Evolutionary conservation across 1,140 invertebrate species (phyloP).

Genomic region (Drosophila serrata): DNA sequence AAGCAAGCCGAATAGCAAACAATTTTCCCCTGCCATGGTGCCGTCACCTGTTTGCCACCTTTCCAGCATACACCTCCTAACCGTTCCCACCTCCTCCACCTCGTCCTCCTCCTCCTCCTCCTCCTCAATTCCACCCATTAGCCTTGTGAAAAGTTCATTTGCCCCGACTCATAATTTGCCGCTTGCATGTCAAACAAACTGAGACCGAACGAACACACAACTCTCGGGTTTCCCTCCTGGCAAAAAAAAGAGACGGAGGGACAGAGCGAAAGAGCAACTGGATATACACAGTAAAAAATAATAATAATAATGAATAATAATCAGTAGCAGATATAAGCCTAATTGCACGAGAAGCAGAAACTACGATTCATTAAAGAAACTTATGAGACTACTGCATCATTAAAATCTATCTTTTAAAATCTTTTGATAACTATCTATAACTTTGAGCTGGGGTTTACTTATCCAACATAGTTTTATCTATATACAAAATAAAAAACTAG

Average conservation of each 20-base stretch:
- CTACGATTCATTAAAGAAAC: not conserved
- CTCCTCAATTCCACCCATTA: constrained; percentile 48
- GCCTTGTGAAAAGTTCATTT: constrained; percentile 83
- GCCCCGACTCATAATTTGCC: constrained; percentile 77
- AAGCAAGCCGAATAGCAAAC: constrained; percentile 54
- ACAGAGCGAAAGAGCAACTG: constrained; percentile 9
- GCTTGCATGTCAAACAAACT: constrained; percentile 76
- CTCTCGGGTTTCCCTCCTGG: constrained; percentile 64
- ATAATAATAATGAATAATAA: not conserved
- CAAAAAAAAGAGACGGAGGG: constrained; percentile 4
- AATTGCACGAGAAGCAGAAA: not conserved
- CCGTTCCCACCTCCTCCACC: not conserved
- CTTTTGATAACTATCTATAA: not conserved
- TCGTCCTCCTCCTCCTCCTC: not conserved
- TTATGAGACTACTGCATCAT: not conserved
- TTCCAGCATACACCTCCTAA: not conserved
- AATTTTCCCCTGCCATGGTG: constrained; percentile 19
- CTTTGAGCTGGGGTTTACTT: not conserved
- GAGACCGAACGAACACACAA: constrained; percentile 46
- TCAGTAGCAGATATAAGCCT: not conserved
- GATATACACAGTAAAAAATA: constrained; percentile 8
- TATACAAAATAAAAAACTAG: not conserved
- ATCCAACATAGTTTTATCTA: not conserved
- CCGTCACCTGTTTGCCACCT: constrained; percentile 70
- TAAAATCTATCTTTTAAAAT: not conserved